Evolutionary conservation across 2,113 vertebrate genomes (phyloP), one percentile per base, ranked within the genome.

Genomic region (Pristiophorus japonicus): DNA sequence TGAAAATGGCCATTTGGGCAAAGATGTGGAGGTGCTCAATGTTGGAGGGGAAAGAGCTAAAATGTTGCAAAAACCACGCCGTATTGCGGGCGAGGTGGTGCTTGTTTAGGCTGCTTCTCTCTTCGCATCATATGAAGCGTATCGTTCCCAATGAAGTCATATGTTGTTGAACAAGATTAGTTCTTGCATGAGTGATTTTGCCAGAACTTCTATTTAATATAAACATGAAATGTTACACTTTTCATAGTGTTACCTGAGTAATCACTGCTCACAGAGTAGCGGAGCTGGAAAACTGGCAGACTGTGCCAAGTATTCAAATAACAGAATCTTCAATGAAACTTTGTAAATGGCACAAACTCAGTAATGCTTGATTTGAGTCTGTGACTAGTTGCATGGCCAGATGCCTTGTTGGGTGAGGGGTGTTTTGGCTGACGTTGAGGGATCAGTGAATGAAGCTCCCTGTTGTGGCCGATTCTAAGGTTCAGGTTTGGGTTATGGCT

Each of bases 181-280:
- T 38, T 94, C 22, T 66, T 62, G 63, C 92, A 67, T 67, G 92
- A 94, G 38, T 94, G 38, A 94, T 67, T 94, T 67, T 94, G 92
- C 92, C 38, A 94, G 92, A 67, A 94, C 55, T 67, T 67, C 38
- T 94, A 94, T 67, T 67, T 67, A 67, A 94, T 47, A 45, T 66
- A 94, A 94, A 94, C 92, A 94, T 22, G 59, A 67, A 94, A 66
- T 66, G 92, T 94, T 94, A 42, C 92, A 94, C 92, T 94, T 94
- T 94, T 94, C 92, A 94, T 94, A 10, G 4, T 67, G 24, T 94
- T 66, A 67, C n/a, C 22, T 94, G 92, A 47, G 42, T 67, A 94
- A 67, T 67, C 65, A 27, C 38, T 67, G 6, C 92, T n/a, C 18
- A 7, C 92, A 67, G 92, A 27, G n/a, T 45, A 94, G 24, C 65